Conservation (phyloP, 2,888 invertebrate genomes). For the Tachystola acroxantha region DNA sequence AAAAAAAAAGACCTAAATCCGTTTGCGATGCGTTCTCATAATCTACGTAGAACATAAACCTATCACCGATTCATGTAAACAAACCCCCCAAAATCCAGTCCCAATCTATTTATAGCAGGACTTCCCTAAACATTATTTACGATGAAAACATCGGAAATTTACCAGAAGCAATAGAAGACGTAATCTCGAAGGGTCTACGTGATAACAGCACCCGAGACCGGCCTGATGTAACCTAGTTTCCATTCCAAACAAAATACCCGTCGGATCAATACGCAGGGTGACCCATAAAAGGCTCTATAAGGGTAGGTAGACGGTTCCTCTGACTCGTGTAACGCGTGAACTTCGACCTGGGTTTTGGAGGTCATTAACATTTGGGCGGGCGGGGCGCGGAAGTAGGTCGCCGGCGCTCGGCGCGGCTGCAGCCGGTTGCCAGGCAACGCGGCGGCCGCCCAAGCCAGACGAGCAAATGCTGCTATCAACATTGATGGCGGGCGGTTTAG, state of each 20-base stretch:
- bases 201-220: conserved; percentile 21
- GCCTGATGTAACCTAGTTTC: conserved; percentile 60
- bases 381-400: conserved; percentile 63
- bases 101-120: no score
- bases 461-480: conserved; percentile 29
- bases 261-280: conserved; percentile 69
- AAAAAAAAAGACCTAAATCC: no score
- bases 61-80: no score
- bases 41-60: no score
- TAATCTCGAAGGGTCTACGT: conserved; percentile 18
- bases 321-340: conserved; percentile 73
- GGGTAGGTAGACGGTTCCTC: conserved; percentile 48
- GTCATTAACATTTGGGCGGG: conserved; percentile 76
- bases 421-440: conserved; percentile 59
- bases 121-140: no score
- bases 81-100: no score
- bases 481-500: conserved; percentile 26
- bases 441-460: conserved; percentile 27
- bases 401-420: conserved; percentile 40
- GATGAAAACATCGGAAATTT: conserved; percentile 7
- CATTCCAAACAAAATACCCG: conserved; percentile 42
- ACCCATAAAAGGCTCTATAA: conserved; percentile 55
- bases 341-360: conserved; percentile 77
- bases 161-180: conserved; percentile 4
- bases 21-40: no score